Evolutionary conservation across 2,888 invertebrate species (phyloP).

Genomic region (Acleris cristana): DNA sequence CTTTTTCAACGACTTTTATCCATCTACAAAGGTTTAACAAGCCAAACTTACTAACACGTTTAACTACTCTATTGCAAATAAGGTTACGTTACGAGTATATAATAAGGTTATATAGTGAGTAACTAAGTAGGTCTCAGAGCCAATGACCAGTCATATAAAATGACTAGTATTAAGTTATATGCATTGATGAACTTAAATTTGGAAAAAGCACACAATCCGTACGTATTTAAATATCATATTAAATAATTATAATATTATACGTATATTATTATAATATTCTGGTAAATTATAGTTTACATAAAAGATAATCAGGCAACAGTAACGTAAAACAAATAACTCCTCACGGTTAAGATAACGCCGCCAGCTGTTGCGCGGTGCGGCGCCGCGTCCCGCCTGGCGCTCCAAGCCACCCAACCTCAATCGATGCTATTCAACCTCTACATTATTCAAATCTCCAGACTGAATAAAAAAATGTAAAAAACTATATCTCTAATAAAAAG

Average conservation of each 20-base stretch:
- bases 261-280: slow-evolving; percentile 3
- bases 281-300: slow-evolving; percentile 18
- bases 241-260: slow-evolving; percentile 21
- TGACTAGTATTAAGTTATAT: slow-evolving; percentile 14
- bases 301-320: slow-evolving; percentile 50
- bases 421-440: slow-evolving; percentile 57
- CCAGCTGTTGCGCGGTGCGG: slow-evolving; percentile 75
- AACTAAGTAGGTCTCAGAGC: slow-evolving; percentile 23
- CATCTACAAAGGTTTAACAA: slow-evolving; percentile 15
- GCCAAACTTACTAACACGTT: slow-evolving; percentile 19
- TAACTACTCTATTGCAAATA: slow-evolving; percentile 15
- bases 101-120: slow-evolving; percentile 25
- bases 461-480: slow-evolving; percentile 21
- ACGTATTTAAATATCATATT: slow-evolving; percentile 13
- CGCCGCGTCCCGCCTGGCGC: slow-evolving; percentile 61
- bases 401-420: slow-evolving; percentile 61
- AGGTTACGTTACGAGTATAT: slow-evolving; percentile 14
- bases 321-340: slow-evolving; percentile 59
- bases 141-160: slow-evolving; percentile 19
- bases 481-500: not conserved
- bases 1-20: not conserved
- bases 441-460: slow-evolving; percentile 42
- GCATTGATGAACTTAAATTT: slow-evolving; percentile 16
- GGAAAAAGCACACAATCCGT: slow-evolving; percentile 23
- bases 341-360: slow-evolving; percentile 79